Evolutionary conservation across 2,797 vertebrate genomes (phyloP), one percentile per base, ranked within the genome.

Genomic region (Astyanax mexicanus): DNA sequence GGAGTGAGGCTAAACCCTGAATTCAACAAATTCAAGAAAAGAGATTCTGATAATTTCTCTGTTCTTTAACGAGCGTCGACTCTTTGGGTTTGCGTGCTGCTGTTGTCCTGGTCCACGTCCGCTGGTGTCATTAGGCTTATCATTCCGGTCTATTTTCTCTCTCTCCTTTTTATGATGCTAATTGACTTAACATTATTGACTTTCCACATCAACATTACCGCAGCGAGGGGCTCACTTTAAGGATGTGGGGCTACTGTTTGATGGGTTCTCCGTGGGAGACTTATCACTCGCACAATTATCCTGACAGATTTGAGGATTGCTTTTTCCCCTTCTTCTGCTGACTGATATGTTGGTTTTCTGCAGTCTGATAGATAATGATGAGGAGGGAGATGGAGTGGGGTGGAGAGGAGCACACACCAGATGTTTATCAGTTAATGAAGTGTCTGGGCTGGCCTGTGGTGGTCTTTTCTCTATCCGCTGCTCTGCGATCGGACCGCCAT

Each of bases 371-470:
- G 72, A 80, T 76, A 80, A 71, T 79, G 73, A 79, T 72, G 81
- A 83, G 74, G 74, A 77, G 74, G 15, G 72, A 80, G 78, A 70
- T 61, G 45, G 58, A 73, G 69, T 61, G 51, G 37, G 60, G 72
- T 68, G 42, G 61, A 65, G 77, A 79, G 66, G 32, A 76, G 55
- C 54, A 75, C 80, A 81, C 38, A 66, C 65, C 64, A 83, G 86
- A 84, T 87, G 79, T 78, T 77, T 83, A 87, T 85, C 86, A 85
- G 73, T 84, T 85, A 84, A 87, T 85, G 84, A 85, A 85, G 81
- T 82, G 80, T 84, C 74, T 74, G 77, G 75, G 67, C 68, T 55
- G 67, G 54, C 58, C 37, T 21, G 1, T 32, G 67, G 74, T 81
- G 72, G 82, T 68, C 75, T 73, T 81, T 84, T 80, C 77, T 75